phyloP scores from a whole-genome alignment of 2,888 invertebrate species.

The Parnassius apollo region DNA sequence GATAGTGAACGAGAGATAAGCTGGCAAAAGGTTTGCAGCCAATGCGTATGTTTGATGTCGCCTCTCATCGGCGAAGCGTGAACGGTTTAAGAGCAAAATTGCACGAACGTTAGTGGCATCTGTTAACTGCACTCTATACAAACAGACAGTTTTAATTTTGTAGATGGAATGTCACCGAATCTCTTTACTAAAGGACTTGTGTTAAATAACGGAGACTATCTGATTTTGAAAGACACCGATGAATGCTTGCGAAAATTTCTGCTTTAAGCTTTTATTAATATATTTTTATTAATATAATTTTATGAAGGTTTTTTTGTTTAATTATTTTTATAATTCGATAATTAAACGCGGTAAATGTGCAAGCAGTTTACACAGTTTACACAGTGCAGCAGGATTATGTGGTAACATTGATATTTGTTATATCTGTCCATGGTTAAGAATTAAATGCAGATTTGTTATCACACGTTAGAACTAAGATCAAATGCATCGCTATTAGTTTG shows the following conservation, averaged over 20 bases:
- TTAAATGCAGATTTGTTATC: too few relatives aligned
- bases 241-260: conserved; percentile 13
- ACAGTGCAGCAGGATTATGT: too few relatives aligned
- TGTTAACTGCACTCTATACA: conserved; percentile 69
- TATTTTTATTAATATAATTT: too few relatives aligned
- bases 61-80: conserved; percentile 75
- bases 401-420: too few relatives aligned
- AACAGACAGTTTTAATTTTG: conserved; percentile 78
- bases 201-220: conserved; percentile 25
- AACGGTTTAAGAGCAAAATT: conserved; percentile 76
- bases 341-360: not conserved
- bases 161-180: conserved; percentile 67
- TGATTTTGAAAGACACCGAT: conserved; percentile 19
- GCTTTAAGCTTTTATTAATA: not conserved
- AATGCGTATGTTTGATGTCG: conserved; percentile 78
- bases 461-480: too few relatives aligned
- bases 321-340: not conserved
- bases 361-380: too few relatives aligned
- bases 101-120: conserved; percentile 73
- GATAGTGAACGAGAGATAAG: conserved; percentile 78
- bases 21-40: conserved; percentile 76
- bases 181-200: conserved; percentile 26
- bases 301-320: too few relatives aligned
- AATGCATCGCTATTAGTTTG: too few relatives aligned
- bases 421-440: too few relatives aligned